Evolutionary conservation across 2,113 vertebrate genomes (phyloP).

Genomic region (Pseudopodoces humilis): DNA sequence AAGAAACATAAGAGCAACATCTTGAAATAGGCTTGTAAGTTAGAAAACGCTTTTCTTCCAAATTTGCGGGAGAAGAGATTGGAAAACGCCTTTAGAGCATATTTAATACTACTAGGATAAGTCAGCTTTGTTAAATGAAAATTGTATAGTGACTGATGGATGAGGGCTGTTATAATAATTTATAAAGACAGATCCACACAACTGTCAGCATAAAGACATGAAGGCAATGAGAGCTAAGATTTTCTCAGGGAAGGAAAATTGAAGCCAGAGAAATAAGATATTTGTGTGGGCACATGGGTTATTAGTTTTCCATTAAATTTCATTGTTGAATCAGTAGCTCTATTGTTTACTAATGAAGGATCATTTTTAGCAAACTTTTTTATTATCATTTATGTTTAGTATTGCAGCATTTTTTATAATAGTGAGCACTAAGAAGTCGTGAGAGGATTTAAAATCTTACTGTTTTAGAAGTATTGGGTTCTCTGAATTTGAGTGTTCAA

Average conservation of each 20-base stretch:
- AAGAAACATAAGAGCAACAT: not conserved
- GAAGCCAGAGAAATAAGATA: not conserved
- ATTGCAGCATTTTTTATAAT: not conserved
- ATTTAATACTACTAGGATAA: not conserved
- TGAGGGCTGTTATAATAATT: not conserved
- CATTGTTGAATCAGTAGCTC: not conserved
- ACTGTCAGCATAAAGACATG: not conserved
- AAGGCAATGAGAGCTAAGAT: not conserved
- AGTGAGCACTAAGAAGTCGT: not conserved
- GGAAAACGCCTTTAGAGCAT: not conserved
- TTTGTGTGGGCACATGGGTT: not conserved
- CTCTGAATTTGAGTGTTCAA: not conserved
- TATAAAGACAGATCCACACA: not conserved
- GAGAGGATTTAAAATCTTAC: not conserved
- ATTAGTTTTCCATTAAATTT: constrained; percentile 27
- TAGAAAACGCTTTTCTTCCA: not conserved
- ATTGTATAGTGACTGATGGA: not conserved
- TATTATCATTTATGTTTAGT: not conserved
- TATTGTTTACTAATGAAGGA: not conserved
- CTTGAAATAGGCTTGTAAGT: not conserved
- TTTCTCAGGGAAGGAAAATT: not conserved
- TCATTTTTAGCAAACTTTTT: not conserved
- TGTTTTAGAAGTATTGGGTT: not conserved
- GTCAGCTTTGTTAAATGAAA: not conserved
- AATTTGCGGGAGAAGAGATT: not conserved